These are phyloP conservation scores for Hermetia illucens DNA, from an alignment of 1,140 invertebrate genomes.

Conservation along the genomic window DNA sequence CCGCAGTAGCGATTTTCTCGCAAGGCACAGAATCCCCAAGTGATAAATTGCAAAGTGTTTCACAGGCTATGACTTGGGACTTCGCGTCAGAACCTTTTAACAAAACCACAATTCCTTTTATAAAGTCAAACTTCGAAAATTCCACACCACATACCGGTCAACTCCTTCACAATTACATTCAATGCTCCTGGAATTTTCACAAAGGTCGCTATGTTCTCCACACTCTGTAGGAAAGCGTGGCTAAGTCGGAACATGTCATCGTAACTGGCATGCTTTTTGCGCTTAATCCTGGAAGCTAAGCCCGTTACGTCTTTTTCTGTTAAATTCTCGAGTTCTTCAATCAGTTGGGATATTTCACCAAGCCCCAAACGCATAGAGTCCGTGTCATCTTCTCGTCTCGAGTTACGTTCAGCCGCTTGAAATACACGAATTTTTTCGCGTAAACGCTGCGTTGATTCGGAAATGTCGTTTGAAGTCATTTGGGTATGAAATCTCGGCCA, in stretches of 20 bases:
- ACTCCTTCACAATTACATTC: slow-evolving; percentile 22
- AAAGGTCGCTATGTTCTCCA: slow-evolving; percentile 19
- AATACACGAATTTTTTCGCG: slow-evolving; percentile 17
- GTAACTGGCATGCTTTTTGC: slow-evolving; percentile 21
- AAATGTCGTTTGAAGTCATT: neutral
- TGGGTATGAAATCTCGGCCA: no score
- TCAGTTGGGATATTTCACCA: slow-evolving; percentile 17
- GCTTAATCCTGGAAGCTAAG: slow-evolving; percentile 18
- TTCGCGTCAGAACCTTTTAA: slow-evolving; percentile 12
- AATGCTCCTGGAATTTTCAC: slow-evolving; percentile 15
- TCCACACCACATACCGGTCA: slow-evolving; percentile 12
- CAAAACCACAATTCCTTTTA: neutral
- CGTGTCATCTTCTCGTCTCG: slow-evolving; percentile 10
- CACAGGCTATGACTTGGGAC: slow-evolving; percentile 16
- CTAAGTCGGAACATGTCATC: slow-evolving; percentile 21
- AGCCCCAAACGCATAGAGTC: slow-evolving; percentile 21
- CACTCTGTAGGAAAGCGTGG: slow-evolving; percentile 20
- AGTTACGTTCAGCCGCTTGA: slow-evolving; percentile 12
- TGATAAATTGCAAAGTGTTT: slow-evolving; percentile 25
- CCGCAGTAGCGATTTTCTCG: slow-evolving; percentile 19
- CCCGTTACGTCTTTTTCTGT: slow-evolving; percentile 19
- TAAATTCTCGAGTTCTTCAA: slow-evolving; percentile 17
- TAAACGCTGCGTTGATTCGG: slow-evolving; percentile 5
- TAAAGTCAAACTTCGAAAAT: neutral
- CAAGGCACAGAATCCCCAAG: slow-evolving; percentile 19